A percentile compares a stretch with the other conserved stretches of the same genome.
Conservation (phyloP, 2,888 invertebrate genomes). For the Mythimna loreyi region DNA sequence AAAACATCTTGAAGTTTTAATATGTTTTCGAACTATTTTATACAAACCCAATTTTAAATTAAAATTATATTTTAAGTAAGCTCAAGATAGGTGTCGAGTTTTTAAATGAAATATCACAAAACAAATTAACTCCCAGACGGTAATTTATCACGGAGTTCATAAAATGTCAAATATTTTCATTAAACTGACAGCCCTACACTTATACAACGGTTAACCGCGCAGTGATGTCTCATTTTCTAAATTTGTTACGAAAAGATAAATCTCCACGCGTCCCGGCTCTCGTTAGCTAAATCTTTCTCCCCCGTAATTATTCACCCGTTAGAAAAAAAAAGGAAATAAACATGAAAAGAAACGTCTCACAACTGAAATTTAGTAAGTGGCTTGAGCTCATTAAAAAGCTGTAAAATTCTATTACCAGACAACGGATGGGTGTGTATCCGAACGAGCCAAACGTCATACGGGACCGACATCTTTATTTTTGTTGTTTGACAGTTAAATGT, state of each 20-base stretch:
- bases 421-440: conserved; percentile 77
- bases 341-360: conserved; percentile 85
- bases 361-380: conserved; percentile 86
- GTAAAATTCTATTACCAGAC: conserved; percentile 86
- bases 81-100: conserved; percentile 20
- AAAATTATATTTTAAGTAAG: conserved; percentile 8
- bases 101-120: conserved; percentile 35
- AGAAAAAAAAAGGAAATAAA: conserved; percentile 77
- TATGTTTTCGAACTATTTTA: background rate
- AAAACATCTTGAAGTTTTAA: background rate
- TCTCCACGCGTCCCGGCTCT: conserved; percentile 85
- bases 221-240: conserved; percentile 90
- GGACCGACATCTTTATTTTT: conserved; percentile 53
- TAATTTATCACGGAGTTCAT: conserved; percentile 42
- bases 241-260: conserved; percentile 90
- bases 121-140: conserved; percentile 45
- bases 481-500: conserved; percentile 51
- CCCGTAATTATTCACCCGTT: conserved; percentile 85
- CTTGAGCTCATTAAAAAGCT: conserved; percentile 88
- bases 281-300: conserved; percentile 88
- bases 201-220: conserved; percentile 69
- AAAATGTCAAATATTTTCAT: conserved; percentile 53
- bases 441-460: conserved; percentile 66
- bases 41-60: background rate
- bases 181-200: conserved; percentile 61